Conservation (phyloP, 2,888 invertebrate genomes). For the Cerastoderma edule region DNA sequence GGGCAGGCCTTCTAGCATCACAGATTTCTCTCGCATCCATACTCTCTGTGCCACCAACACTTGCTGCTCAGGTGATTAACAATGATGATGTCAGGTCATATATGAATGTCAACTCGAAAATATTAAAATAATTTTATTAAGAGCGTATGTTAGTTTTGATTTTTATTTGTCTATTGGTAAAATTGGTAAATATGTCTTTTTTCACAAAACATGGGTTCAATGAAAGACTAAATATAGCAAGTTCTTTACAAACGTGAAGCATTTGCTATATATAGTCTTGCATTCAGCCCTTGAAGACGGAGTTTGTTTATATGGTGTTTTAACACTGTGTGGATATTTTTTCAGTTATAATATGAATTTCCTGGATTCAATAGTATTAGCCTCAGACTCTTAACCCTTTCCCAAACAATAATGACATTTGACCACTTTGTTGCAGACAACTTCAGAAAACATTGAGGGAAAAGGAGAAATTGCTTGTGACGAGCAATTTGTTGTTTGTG, state of each 20-base stretch:
- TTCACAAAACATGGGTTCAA: too few relatives aligned
- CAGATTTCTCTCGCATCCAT: slow-evolving; percentile 72
- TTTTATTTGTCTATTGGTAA: neutral
- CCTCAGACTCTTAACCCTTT: neutral
- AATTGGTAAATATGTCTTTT: neutral
- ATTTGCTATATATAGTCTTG: too few relatives aligned
- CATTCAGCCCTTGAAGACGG: too few relatives aligned
- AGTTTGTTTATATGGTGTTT: too few relatives aligned
- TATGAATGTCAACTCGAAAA: neutral
- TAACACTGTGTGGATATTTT: too few relatives aligned
- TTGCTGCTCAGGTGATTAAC: slow-evolving; percentile 19
- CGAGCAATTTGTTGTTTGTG: slow-evolving; percentile 5
- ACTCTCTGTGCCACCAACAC: slow-evolving; percentile 41
- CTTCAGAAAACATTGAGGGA: slow-evolving; percentile 5
- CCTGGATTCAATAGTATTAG: too few relatives aligned
- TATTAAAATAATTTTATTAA: slow-evolving; percentile 1
- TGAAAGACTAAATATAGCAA: too few relatives aligned
- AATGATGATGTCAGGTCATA: neutral
- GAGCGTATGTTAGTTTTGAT: neutral
- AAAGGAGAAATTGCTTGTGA: neutral
- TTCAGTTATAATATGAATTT: too few relatives aligned
- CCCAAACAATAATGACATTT: neutral
- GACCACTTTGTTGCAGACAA: neutral
- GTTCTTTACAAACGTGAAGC: too few relatives aligned
- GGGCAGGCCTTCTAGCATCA: slow-evolving; percentile 76